Percentiles rank a stretch among this genome's conserved stretches.
These are phyloP conservation scores for Hiodon alosoides DNA, from an alignment of 2,113 vertebrate species.

Conservation along the genomic window DNA sequence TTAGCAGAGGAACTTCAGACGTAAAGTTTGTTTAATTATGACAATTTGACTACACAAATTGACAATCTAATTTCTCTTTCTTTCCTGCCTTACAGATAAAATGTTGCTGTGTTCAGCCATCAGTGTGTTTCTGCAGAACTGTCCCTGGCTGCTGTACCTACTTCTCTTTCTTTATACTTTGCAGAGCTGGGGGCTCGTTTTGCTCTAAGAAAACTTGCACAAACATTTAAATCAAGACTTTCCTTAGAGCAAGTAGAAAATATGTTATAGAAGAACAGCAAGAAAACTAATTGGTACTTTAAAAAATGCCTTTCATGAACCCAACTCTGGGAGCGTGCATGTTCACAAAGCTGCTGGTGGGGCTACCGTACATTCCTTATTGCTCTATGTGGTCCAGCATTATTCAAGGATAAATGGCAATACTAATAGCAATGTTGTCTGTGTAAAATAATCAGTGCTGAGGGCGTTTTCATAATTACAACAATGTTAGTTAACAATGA, in stretches of 20 bases:
- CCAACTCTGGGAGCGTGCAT: not conserved
- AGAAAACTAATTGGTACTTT: not conserved
- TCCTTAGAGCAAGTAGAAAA: not conserved
- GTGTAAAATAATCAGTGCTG: not conserved
- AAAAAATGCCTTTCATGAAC: not conserved
- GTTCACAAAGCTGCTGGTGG: not conserved
- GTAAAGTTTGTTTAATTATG: not conserved
- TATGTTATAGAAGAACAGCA: not conserved
- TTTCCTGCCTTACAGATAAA: conserved; percentile 45
- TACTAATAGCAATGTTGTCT: conserved; percentile 1
- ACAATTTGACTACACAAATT: not conserved
- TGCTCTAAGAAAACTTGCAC: conserved; percentile 10
- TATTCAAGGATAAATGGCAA: not conserved
- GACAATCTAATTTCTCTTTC: conserved; percentile 13
- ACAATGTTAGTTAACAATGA: not conserved
- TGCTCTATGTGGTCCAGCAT: not conserved
- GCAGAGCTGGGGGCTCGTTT: conserved; percentile 21
- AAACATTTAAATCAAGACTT: conserved; percentile 1
- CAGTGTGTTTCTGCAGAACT: conserved; percentile 52
- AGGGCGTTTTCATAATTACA: not conserved
- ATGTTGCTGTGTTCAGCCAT: conserved; percentile 56
- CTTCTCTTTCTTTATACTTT: conserved; percentile 39
- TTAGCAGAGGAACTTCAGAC: not conserved
- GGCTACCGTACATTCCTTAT: not conserved
- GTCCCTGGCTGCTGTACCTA: conserved; percentile 42